A percentile compares a stretch with the other conserved stretches of the same genome.
Evolutionary conservation across 1,140 invertebrate species (phyloP).

Genomic region (Schlechtendalia chinensis): DNA sequence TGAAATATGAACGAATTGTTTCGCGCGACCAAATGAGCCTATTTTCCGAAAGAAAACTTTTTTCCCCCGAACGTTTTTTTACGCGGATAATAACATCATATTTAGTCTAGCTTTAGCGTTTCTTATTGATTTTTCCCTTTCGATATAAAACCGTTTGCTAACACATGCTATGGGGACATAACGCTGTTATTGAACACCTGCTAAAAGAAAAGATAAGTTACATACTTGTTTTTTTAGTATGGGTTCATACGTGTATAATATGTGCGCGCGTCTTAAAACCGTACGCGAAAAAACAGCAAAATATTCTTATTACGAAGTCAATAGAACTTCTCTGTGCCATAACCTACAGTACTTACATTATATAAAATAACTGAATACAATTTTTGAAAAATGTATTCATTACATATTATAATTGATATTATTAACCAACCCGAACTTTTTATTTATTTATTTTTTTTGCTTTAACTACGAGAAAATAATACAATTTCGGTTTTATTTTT

Average conservation of each 20-base stretch:
- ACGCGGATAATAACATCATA: neutral
- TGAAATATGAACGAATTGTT: constrained; percentile 47
- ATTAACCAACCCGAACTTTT: no score
- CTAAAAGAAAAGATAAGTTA: neutral
- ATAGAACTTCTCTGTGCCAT: no score
- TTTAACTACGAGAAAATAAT: no score
- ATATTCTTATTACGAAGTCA: no score
- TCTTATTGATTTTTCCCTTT: constrained; percentile 27
- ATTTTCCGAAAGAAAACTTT: constrained; percentile 46
- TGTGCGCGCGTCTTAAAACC: neutral
- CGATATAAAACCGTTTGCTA: neutral
- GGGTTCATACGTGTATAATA: neutral
- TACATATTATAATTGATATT: no score
- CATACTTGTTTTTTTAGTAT: neutral
- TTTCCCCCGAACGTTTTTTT: constrained; percentile 6
- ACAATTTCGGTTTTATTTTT: no score
- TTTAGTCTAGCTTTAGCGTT: constrained; percentile 9
- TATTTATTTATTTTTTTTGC: no score
- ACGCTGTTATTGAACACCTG: constrained; percentile 7
- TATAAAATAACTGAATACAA: no score
- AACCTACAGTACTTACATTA: no score
- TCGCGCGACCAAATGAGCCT: constrained; percentile 34
- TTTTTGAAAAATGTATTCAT: no score
- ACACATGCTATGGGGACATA: neutral
- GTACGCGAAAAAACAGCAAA: neutral